Base-by-base conservation (phyloP, 2,888 invertebrate genomes). In the Hesperia comma region DNA sequence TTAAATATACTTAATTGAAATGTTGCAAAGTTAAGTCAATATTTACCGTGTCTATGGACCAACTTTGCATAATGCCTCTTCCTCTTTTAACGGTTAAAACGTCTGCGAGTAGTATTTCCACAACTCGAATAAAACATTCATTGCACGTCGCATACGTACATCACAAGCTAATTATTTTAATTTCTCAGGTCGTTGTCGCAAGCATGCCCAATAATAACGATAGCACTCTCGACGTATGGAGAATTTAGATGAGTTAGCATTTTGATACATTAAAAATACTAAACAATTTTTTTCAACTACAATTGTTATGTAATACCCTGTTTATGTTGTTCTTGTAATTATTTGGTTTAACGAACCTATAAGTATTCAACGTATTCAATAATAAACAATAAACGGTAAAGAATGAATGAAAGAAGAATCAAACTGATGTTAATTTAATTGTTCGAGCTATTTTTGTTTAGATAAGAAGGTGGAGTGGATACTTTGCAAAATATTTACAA, bases 101-200 rank as follows among this genome's bases (percentile, higher is more conserved):
- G 49, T 19, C 41, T 43, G 26, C 33, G 21, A 61, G 51, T 61
- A 63, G 56, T 56, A 57, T 63, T 57, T 63, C 56, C 72, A 70
- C 74, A 75, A 75, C 66, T 51, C 51, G 61, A 57, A 71, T 73
- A 67, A 70, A 66, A 71, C 72, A 77, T 78, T 76, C 77, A 69
- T 68, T 67, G 70, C 77, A 75, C 76, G 74, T 71, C 69, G 46
- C 68, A 63, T 68, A 76, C 79, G 80, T 87, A 81, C 77, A 85
- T 87, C 84, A 85, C 83, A 75, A 74, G 80, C 77, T 88, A 90
- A 88, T 88, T 88, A 89, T 90, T 88, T 87, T 82, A 86, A 87
- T 89, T 88, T 85, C 84, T 85, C 79, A 81, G 82, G 81, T 86
- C 79, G 81, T 80, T 81, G 81, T 82, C 80, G 79, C 79, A 77